phyloP scores from a whole-genome alignment of 2,113 vertebrate genomes.

The Gobius niger region DNA sequence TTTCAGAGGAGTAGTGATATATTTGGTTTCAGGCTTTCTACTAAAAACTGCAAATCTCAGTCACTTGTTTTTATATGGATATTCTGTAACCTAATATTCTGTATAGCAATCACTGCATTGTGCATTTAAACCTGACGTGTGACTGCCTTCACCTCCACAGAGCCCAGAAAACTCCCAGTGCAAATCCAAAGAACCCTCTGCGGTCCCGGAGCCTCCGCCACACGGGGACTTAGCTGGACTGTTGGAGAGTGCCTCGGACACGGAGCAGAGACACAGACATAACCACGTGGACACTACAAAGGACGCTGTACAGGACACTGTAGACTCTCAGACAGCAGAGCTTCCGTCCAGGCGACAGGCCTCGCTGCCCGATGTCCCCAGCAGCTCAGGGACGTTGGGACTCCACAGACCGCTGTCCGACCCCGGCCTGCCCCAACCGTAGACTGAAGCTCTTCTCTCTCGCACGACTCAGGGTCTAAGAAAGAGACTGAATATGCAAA shows the following conservation, averaged over 20 bases:
- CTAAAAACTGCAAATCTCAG: too few relatives aligned
- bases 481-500: conserved; percentile 76
- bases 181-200: conserved; percentile 89
- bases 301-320: background rate
- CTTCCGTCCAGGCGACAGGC: conserved; percentile 83
- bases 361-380: conserved; percentile 87
- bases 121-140: background rate
- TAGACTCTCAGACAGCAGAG: conserved; percentile 55
- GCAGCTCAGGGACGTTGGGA: conserved; percentile 78
- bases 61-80: background rate
- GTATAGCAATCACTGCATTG: too few relatives aligned
- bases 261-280: conserved; percentile 46
- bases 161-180: conserved; percentile 79
- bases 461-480: conserved; percentile 98
- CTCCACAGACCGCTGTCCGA: conserved; percentile 94
- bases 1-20: too few relatives aligned
- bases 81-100: too few relatives aligned
- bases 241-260: conserved; percentile 62
- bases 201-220: conserved; percentile 80
- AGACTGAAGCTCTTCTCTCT: conserved; percentile 76
- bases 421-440: conserved; percentile 79
- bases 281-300: conserved; percentile 60
- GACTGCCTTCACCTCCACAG: conserved; percentile 67
- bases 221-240: conserved; percentile 79
- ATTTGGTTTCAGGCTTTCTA: too few relatives aligned